A percentile compares a stretch with the other conserved stretches of the same genome.
These are phyloP conservation scores for Meteorus cinctellus DNA, from an alignment of 2,888 invertebrate genomes.

Conservation along the genomic window DNA sequence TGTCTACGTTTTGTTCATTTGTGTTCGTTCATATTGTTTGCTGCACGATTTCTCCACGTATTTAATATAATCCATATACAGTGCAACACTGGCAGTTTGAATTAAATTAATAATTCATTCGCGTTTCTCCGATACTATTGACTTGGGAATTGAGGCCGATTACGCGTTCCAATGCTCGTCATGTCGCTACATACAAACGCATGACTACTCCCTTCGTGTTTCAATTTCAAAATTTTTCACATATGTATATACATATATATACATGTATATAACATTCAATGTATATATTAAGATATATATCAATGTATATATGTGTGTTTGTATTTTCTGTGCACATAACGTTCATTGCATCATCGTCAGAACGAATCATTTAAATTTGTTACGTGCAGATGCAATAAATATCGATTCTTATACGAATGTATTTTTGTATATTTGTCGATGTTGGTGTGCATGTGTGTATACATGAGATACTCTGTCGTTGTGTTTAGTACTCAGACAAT, in stretches of 20 bases:
- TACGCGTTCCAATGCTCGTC: constrained; percentile 50
- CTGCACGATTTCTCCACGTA: constrained; percentile 31
- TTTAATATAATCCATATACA: constrained; percentile 22
- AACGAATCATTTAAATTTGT: constrained; percentile 7
- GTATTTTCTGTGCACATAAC: background rate
- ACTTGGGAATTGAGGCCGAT: constrained; percentile 53
- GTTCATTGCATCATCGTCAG: constrained; percentile 10
- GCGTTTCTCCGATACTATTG: constrained; percentile 50
- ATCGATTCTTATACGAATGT: background rate
- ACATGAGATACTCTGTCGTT: background rate
- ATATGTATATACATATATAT: background rate
- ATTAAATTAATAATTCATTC: constrained; percentile 57
- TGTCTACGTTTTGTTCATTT: constrained; percentile 6
- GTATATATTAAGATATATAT: constrained; percentile 1
- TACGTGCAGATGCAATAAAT: constrained; percentile 12
- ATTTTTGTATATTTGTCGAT: background rate
- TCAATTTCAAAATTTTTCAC: constrained; percentile 34
- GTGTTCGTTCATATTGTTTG: constrained; percentile 3
- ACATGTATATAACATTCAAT: constrained; percentile 12
- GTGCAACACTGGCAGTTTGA: constrained; percentile 33
- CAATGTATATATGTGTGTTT: background rate
- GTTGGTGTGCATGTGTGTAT: background rate
- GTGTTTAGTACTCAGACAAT: constrained; percentile 12
- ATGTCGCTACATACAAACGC: constrained; percentile 39
- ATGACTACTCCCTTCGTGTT: constrained; percentile 37